Evolutionary conservation across 2,888 invertebrate species (phyloP).

Genomic region (Rosalia funebris): DNA sequence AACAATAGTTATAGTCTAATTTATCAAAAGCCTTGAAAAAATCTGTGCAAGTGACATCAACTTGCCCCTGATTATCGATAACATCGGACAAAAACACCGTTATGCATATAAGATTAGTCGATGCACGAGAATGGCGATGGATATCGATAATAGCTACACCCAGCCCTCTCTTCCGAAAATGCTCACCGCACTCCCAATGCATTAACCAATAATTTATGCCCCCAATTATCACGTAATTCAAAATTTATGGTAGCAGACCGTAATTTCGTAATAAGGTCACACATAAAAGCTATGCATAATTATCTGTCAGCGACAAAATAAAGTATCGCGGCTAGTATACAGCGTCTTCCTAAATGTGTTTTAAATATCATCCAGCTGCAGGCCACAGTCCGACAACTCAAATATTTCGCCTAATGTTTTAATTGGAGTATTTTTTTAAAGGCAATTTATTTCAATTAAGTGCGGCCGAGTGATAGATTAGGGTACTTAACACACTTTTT

Average conservation of each 20-base stretch:
- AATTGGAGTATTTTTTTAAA: slow-evolving; percentile 11
- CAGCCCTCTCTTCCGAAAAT: slow-evolving; percentile 1
- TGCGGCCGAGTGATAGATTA: background rate
- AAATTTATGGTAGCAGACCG: slow-evolving; percentile 10
- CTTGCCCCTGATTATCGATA: no score
- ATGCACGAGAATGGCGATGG: no score
- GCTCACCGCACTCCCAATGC: slow-evolving; percentile 3
- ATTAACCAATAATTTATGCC: slow-evolving; percentile 15
- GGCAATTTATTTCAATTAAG: slow-evolving; percentile 3
- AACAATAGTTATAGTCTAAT: no score
- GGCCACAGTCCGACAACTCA: background rate
- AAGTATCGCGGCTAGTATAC: background rate
- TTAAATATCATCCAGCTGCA: background rate
- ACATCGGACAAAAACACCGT: no score
- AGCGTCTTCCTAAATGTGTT: background rate
- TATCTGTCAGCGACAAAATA: background rate
- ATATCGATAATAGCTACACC: no score
- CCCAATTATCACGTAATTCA: slow-evolving; percentile 3
- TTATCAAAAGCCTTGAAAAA: no score
- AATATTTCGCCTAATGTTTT: background rate
- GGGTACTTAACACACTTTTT: slow-evolving; percentile 4
- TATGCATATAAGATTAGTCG: no score
- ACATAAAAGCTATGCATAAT: background rate
- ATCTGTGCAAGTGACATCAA: no score
- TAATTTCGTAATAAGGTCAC: slow-evolving; percentile 2